Conservation (phyloP, 2,797 vertebrate species). For the Melanotaenia boesemani region DNA sequence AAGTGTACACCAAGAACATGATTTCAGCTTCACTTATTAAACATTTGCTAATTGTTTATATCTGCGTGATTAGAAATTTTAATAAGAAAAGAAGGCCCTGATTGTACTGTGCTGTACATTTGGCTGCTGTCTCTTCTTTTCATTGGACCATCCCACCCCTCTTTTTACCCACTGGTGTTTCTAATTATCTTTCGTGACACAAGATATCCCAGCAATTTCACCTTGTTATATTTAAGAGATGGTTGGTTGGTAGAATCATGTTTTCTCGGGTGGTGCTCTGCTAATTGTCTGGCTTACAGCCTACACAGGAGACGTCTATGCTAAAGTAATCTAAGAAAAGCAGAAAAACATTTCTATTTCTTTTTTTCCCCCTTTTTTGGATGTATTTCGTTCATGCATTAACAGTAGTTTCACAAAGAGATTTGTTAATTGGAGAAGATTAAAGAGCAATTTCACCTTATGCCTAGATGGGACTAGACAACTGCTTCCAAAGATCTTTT, state of each 20-base stretch:
- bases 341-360: slow-evolving; percentile 15
- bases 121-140: slow-evolving; percentile 35
- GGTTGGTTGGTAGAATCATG: slow-evolving; percentile 32
- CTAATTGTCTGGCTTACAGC: slow-evolving; percentile 40
- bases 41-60: slow-evolving; percentile 80
- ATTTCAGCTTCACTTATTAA: slow-evolving; percentile 74
- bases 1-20: slow-evolving; percentile 76
- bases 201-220: slow-evolving; percentile 59
- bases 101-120: slow-evolving; percentile 37
- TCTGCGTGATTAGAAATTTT: slow-evolving; percentile 72
- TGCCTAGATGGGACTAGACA: neutral
- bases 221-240: slow-evolving; percentile 61
- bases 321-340: slow-evolving; percentile 26
- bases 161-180: slow-evolving; percentile 47
- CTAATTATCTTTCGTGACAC: slow-evolving; percentile 63
- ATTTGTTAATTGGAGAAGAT: slow-evolving; percentile 11
- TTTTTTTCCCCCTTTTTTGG: neutral
- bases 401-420: neutral
- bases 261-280: slow-evolving; percentile 36
- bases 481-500: neutral
- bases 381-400: slow-evolving; percentile 12
- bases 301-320: slow-evolving; percentile 19
- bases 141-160: slow-evolving; percentile 4
- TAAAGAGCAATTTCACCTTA: slow-evolving; percentile 9
- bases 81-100: slow-evolving; percentile 55